Conservation (phyloP, 2,888 invertebrate species). For the Augiades crinisus region DNA sequence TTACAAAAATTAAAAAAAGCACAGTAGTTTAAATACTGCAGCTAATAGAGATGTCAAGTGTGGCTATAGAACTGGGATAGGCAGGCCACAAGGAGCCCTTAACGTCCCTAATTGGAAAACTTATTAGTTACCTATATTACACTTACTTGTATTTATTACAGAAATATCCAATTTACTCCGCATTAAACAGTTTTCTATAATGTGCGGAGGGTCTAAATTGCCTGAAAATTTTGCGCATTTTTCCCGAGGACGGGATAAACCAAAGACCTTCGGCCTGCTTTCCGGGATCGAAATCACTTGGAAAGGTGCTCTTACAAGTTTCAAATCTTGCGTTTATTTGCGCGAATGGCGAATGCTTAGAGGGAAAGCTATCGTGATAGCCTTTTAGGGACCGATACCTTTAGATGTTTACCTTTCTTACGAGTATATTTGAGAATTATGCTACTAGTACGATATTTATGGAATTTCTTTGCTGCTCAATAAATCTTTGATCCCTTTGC, state of each 20-base stretch:
- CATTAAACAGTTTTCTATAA: neutral
- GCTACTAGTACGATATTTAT: too few species aligned
- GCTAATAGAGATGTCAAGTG: too few species aligned
- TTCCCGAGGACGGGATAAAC: constrained; percentile 6
- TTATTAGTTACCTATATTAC: too few species aligned
- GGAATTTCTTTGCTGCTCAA: too few species aligned
- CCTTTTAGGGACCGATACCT: constrained; percentile 5
- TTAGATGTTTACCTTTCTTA: neutral
- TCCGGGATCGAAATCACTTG: constrained; percentile 16
- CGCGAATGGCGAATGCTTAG: constrained; percentile 14
- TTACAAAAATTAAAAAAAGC: too few species aligned
- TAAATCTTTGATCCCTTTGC: too few species aligned
- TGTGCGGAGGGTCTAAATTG: neutral
- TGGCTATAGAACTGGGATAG: too few species aligned
- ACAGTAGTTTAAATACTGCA: too few species aligned
- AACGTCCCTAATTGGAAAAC: too few species aligned
- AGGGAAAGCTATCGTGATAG: constrained; percentile 12
- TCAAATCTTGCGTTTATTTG: constrained; percentile 21
- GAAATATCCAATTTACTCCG: too few species aligned
- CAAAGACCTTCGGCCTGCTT: constrained; percentile 15
- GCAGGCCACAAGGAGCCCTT: too few species aligned
- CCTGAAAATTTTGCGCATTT: constrained; percentile 1
- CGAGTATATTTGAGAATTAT: neutral
- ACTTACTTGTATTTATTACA: too few species aligned
- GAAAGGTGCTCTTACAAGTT: constrained; percentile 19